Evolutionary conservation across 1,140 invertebrate species (phyloP).

Genomic region (Amyelois transitella): DNA sequence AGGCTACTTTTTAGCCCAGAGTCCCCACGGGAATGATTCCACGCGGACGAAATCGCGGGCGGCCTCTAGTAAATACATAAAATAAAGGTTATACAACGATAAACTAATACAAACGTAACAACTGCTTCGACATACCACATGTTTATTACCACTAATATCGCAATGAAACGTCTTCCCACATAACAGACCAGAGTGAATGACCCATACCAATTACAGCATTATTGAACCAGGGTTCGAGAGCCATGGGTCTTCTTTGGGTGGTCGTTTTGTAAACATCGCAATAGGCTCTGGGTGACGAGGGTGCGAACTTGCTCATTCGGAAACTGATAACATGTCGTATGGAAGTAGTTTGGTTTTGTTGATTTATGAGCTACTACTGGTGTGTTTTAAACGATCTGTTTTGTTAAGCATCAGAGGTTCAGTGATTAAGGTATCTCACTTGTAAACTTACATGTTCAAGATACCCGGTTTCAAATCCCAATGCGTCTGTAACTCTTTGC

Average conservation of each 20-base stretch:
- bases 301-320: background rate
- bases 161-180: background rate
- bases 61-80: background rate
- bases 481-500: no score
- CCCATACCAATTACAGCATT: background rate
- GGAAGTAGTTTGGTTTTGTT: background rate
- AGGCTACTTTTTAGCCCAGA: no score
- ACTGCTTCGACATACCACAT: constrained; percentile 1
- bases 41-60: no score
- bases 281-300: constrained; percentile 6
- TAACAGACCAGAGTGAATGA: background rate
- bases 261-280: constrained; percentile 5
- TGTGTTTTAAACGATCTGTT: background rate
- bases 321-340: constrained; percentile 4
- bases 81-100: background rate
- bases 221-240: background rate
- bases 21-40: no score
- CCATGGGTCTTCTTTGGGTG: background rate
- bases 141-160: constrained; percentile 3
- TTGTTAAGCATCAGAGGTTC: no score
- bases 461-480: no score
- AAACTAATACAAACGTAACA: background rate
- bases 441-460: no score
- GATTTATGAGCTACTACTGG: background rate
- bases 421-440: no score